Base-by-base conservation (phyloP, 2,797 vertebrate genomes). In the Characodon lateralis region DNA sequence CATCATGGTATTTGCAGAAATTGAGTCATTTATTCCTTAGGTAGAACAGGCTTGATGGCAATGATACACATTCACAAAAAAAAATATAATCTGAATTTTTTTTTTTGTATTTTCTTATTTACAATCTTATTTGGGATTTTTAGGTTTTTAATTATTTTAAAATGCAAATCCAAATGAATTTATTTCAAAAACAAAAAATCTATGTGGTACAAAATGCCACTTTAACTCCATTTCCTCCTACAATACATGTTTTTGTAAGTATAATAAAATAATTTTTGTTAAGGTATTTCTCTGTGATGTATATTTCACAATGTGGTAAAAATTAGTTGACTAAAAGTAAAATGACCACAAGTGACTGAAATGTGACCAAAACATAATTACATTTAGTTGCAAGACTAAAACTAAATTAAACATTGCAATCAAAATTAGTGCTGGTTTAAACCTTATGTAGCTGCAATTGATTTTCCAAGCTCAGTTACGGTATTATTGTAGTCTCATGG, bases 341-440 rank as follows among this genome's bases (percentile, higher is more conserved):
- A 56, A 2, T 24, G 4, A 20, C 6, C 26, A 61, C 59, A 31
- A 3, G 31, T 74, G 72, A 70, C 61, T 39, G 22, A 78, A 50
- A 6, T 22, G 7, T 26, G 10, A 66, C 8, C 24, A 66, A 66
- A 39, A 18, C 14, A 1, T 31, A 65, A 20, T 65, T 20, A 22
- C 18, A 41, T 66, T 41, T 41, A 66, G 7, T 41, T 10, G 43
- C 0, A 24, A 13, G 22, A 43, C 22, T n/a, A 10, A 8, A 56
- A 56, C 8, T 8, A 24, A 56, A 56, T 56, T n/a, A 56, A 68
- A 65, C 6, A 20, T 0, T 20, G 31, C 10, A 28, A 22, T 41
- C 22, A 5, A 24, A 43, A 24, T n/a, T 46, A n/a, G 6, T 5
- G 6, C 65, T 71, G 73, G 35, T 73, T 61, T 80, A 77, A 79